Evolutionary conservation across 2,888 invertebrate species (phyloP).

Genomic region (Synergus laeviventris): DNA sequence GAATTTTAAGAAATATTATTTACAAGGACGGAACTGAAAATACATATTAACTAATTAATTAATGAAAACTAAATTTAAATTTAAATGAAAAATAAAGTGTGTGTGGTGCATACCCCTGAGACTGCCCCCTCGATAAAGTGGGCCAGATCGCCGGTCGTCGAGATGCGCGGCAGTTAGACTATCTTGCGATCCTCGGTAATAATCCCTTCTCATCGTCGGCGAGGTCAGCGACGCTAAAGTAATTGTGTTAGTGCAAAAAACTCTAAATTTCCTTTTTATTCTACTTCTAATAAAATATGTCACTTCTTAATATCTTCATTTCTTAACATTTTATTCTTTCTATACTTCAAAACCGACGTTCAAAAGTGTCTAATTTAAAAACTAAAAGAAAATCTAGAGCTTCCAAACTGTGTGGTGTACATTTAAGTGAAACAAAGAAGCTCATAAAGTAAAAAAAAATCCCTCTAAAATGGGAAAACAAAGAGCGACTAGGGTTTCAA

Average conservation of each 20-base stretch:
- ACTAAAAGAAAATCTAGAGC: slow-evolving; percentile 61
- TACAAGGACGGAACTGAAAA: slow-evolving; percentile 54
- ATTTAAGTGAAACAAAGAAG: not conserved
- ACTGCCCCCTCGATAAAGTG: slow-evolving; percentile 84
- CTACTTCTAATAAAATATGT: slow-evolving; percentile 42
- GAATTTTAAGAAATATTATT: not conserved
- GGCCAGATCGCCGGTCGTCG: slow-evolving; percentile 79
- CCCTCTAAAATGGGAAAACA: not conserved
- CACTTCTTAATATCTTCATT: not conserved
- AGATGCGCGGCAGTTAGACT: slow-evolving; percentile 84
- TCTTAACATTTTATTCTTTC: not conserved
- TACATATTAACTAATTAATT: not conserved
- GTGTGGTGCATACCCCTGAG: slow-evolving; percentile 75
- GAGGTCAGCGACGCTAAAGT: slow-evolving; percentile 77
- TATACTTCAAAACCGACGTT: not conserved
- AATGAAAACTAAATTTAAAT: not conserved
- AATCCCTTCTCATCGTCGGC: slow-evolving; percentile 89
- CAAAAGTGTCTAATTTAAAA: not conserved
- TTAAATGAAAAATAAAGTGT: slow-evolving; percentile 59
- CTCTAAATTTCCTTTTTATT: slow-evolving; percentile 68
- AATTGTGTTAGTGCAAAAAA: slow-evolving; percentile 72
- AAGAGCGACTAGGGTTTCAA: not conserved
- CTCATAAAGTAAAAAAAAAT: not conserved
- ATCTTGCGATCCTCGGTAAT: slow-evolving; percentile 94
- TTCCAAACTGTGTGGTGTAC: slow-evolving; percentile 43